Base-by-base conservation (phyloP, 2,797 vertebrate genomes). In the Leucoraja ocellata region DNA sequence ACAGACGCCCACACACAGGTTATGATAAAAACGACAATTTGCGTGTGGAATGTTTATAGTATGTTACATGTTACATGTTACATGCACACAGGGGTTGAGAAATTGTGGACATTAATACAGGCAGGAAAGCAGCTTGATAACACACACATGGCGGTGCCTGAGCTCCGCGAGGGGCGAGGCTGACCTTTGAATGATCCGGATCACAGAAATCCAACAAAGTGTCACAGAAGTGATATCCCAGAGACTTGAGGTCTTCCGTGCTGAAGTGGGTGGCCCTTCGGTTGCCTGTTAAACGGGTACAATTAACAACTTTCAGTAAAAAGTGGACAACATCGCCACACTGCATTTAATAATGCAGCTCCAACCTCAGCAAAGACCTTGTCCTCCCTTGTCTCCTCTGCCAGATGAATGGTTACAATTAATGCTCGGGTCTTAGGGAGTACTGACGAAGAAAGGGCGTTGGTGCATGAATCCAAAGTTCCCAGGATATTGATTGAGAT, bases 171-270 rank as follows among this genome's bases (percentile, higher is more conserved):
- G 54, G 32, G 54, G 46, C 14, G 32, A 36, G 71, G 9, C 94
- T 95, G 93, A 99, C 98, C 97, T 99, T 99, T 39, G 96, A 91
- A 0, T 95, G 95, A 39, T 98, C 96, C 0, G 98, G 98, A 95
- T 99, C 97, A 61, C 96, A 99, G 95, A 97, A 98, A 94, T 99
- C 98, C 0, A 99, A 96, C 61, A 99, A 96, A 0, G 98, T 98
- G 96, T 99, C 98, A 93, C 98, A 98, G 93, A 99, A 96, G 86
- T 96, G 96, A 94, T 96, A 97, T 14, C 98, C 99, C 84, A 99
- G 94, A 0, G 97, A 98, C 95, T 97, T 96, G 5, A 99, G 96
- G 94, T 99, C 99, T 93, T 94, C 94, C 16, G 95, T 95, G 0
- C 96, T 97, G 93, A 99, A 99, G 95, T 99, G 99, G 0, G 97